Evolutionary conservation across 2,113 vertebrate species (phyloP), one percentile per base, ranked within the genome.

Genomic region (Scalopus aquaticus): DNA sequence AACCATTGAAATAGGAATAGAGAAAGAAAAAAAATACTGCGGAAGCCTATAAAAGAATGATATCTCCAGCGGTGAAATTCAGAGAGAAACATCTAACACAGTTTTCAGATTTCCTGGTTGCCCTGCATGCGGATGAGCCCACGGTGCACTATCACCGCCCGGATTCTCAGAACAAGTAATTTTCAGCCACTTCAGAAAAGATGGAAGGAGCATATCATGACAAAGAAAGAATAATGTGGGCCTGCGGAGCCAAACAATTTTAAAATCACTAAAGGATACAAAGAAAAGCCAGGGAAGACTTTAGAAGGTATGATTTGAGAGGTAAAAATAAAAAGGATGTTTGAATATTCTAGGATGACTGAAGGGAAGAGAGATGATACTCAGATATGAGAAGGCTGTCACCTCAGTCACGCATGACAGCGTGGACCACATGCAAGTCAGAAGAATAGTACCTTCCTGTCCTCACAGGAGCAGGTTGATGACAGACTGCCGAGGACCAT

Each of bases 231-330:
- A 78, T 54, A 58, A 65, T 51, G 19, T 20, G 3, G 56, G 46
- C 9, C 28, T 12, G 9, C 64, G 32, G 35, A 90, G 73, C 28
- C 37, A 70, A 91, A 64, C 37, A 51, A 37, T 39, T 96, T 93
- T 51, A 16, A 88, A 93, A 76, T 90, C 26, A 32, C 62, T 69
- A 24, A 84, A 83, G 19, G 89, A 51, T 65, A 78, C 26, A 72
- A 88, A 65, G 42, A 58, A 96, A 94, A 95, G 26, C 3, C 15
- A 81, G 44, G 65, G 19, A 67, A 77, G 12, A 77, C 62, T 81
- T 91, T 78, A 60, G 72, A 95, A 83, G 16, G 26, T 28, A 39
- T 62, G 26, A 35, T 90, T 80, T 92, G 62, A 84, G 32, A 93
- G 37, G 28, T 72, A 16, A 74, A 91, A 62, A 64, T 30, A n/a